A percentile compares a stretch with the other conserved stretches of the same genome.
Evolutionary conservation across 2,888 invertebrate species (phyloP).

Genomic region (Lithophane socia): DNA sequence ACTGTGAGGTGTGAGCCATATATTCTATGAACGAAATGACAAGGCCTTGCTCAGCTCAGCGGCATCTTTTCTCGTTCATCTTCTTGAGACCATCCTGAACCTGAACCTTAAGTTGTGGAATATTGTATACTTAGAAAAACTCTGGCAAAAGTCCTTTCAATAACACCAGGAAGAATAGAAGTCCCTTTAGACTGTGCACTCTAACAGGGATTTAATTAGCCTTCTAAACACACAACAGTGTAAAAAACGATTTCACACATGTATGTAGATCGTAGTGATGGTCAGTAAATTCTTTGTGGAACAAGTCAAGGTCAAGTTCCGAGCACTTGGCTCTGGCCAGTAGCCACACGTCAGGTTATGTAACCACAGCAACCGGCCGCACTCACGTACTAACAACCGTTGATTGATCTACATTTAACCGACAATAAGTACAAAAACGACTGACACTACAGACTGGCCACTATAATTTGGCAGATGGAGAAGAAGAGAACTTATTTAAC

Average conservation of each 20-base stretch:
- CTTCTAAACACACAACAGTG: neutral
- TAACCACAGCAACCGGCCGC: slow-evolving; percentile 67
- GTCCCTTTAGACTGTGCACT: neutral
- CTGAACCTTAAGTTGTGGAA: neutral
- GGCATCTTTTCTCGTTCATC: neutral
- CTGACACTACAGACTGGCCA: slow-evolving; percentile 10
- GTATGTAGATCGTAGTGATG: slow-evolving; percentile 37
- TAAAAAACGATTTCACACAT: neutral
- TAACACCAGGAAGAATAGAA: neutral
- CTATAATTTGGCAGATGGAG: slow-evolving; percentile 21
- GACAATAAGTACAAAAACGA: slow-evolving; percentile 47
- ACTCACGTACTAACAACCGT: slow-evolving; percentile 58
- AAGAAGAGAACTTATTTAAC: slow-evolving; percentile 1
- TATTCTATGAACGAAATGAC: slow-evolving; percentile 1
- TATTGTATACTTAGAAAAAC: neutral
- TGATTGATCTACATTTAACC: slow-evolving; percentile 65
- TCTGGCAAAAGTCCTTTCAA: neutral
- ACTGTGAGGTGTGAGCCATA: slow-evolving; percentile 12
- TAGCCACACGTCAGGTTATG: slow-evolving; percentile 76
- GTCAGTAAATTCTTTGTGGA: slow-evolving; percentile 43
- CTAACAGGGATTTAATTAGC: neutral
- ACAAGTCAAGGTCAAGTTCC: slow-evolving; percentile 82
- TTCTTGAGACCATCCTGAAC: neutral
- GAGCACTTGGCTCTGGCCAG: slow-evolving; percentile 71
- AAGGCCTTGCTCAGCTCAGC: neutral